Evolutionary conservation across 2,888 invertebrate genomes (phyloP).

Genomic region (Drosophila leonis): DNA sequence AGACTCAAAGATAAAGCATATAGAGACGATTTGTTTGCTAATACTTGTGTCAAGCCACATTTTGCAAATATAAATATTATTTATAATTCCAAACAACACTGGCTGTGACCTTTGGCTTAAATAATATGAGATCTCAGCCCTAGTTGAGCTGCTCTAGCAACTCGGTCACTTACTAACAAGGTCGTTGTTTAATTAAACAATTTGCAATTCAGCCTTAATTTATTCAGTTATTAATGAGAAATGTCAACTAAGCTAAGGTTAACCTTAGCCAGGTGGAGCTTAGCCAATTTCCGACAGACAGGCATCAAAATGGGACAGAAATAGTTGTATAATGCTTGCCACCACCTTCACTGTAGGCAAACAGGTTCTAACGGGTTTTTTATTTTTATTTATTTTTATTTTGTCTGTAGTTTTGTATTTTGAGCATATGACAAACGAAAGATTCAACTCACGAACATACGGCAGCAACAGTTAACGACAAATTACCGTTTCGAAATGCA

Average conservation of each 20-base stretch:
- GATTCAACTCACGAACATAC: slow-evolving; percentile 76
- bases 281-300: slow-evolving; percentile 22
- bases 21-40: neutral
- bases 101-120: slow-evolving; percentile 10
- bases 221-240: slow-evolving; percentile 13
- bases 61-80: neutral
- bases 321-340: neutral
- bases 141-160: slow-evolving; percentile 34
- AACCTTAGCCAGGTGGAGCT: slow-evolving; percentile 39
- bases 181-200: slow-evolving; percentile 29
- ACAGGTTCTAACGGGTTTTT: slow-evolving; percentile 64
- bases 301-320: slow-evolving; percentile 35
- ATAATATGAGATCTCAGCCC: slow-evolving; percentile 1
- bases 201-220: slow-evolving; percentile 71
- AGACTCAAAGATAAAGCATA: neutral
- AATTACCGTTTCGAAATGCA: slow-evolving; percentile 77
- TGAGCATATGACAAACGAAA: slow-evolving; percentile 41
- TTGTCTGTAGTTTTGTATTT: neutral
- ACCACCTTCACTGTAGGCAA: slow-evolving; percentile 23
- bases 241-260: slow-evolving; percentile 16
- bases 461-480: slow-evolving; percentile 68
- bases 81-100: neutral
- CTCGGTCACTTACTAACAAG: slow-evolving; percentile 14
- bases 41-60: neutral
- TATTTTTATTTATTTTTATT: neutral